These are phyloP conservation scores for Phacellophora camtschatica DNA, from an alignment of 30 jellyfish, hydroid and myxozoan species.

Conservation along the genomic window DNA sequence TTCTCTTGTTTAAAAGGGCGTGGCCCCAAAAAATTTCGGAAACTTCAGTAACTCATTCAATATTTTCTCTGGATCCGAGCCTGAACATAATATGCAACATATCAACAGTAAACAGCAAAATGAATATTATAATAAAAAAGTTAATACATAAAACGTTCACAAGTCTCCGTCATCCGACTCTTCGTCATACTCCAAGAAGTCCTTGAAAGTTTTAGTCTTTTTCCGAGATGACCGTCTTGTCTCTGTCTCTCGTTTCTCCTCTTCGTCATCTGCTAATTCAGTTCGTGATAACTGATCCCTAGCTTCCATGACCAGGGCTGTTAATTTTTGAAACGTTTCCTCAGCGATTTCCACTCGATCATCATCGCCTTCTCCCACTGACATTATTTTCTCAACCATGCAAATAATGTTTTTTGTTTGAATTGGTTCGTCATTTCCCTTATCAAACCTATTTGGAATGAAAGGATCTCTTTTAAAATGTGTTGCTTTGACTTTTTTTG, in stretches of 20 bases:
- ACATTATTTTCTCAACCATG: not conserved
- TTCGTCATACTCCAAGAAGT: not conserved
- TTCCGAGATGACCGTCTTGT: not conserved
- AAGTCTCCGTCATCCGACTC: no score
- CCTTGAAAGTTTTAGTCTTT: not conserved
- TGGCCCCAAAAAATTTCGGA: no score
- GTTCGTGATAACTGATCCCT: not conserved
- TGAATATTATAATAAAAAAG: no score
- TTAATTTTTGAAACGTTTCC: no score
- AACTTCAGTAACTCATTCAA: no score
- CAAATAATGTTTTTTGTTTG: not conserved
- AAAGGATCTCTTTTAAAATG: constrained; percentile 3
- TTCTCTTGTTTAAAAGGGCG: no score
- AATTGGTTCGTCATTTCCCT: not conserved
- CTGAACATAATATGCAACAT: no score
- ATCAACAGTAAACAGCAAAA: no score
- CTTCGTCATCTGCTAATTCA: not conserved
- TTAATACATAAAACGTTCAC: no score
- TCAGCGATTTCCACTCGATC: not conserved
- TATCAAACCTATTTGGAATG: not conserved
- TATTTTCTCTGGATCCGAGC: no score
- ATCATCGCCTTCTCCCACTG: not conserved
- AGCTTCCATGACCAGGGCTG: no score
- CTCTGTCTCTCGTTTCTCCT: not conserved
- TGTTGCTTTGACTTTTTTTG: not conserved